phyloP scores from a whole-genome alignment of 2,113 vertebrate species.

The Oceanodroma tethys region DNA sequence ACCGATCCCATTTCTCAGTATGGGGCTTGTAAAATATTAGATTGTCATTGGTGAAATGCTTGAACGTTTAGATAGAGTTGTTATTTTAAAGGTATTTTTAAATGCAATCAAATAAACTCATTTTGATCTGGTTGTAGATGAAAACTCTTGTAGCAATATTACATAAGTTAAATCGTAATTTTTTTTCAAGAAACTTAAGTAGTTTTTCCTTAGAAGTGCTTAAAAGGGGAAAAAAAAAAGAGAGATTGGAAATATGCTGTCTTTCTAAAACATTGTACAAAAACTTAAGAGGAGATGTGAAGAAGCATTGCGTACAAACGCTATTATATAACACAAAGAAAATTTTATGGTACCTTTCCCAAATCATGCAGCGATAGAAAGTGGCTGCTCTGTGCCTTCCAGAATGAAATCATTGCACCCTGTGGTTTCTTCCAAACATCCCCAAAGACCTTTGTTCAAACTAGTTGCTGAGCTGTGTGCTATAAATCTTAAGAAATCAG shows the following conservation, averaged over 20 bases:
- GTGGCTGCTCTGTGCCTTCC: not conserved
- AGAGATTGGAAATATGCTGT: not conserved
- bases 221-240: not conserved
- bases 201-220: not conserved
- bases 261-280: not conserved
- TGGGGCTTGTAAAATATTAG: not conserved
- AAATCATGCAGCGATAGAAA: not conserved
- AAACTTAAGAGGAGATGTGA: not conserved
- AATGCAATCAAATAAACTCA: not conserved
- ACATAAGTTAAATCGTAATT: not conserved
- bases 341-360: not conserved
- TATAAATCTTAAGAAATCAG: not conserved
- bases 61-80: not conserved
- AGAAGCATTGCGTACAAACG: not conserved
- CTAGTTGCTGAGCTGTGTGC: not conserved
- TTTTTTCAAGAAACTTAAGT: not conserved
- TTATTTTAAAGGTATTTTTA: not conserved
- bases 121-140: not conserved
- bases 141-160: not conserved
- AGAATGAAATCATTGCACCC: not conserved
- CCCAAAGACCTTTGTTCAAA: not conserved
- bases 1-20: not conserved
- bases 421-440: not conserved
- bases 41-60: not conserved
- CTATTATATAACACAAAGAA: not conserved